Evolutionary conservation across 2,113 vertebrate species (phyloP).

Genomic region (Pomatorhinus ruficollis): DNA sequence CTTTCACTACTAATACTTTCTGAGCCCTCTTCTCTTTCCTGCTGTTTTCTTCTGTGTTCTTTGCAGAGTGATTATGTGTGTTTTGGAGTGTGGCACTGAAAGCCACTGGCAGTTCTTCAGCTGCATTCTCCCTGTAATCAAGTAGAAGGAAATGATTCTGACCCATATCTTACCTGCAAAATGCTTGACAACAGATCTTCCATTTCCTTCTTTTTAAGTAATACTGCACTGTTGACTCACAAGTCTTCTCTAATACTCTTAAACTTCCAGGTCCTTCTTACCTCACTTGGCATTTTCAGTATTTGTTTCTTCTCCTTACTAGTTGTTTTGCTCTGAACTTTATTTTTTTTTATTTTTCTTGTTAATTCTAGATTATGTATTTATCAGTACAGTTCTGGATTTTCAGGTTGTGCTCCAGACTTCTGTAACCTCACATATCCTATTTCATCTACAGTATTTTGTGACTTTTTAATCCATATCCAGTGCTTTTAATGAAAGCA

Average conservation of each 20-base stretch:
- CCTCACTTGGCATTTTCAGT: not conserved
- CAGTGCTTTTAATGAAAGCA: not conserved
- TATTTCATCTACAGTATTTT: not conserved
- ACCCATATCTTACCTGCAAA: not conserved
- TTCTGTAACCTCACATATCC: not conserved
- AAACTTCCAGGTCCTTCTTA: not conserved
- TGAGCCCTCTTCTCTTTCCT: not conserved
- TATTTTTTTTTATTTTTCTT: not conserved
- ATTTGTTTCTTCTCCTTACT: not conserved
- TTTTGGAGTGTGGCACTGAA: not conserved
- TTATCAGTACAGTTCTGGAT: not conserved
- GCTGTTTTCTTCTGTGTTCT: not conserved
- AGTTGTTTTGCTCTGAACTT: not conserved
- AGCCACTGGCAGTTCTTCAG: not conserved
- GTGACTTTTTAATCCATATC: not conserved
- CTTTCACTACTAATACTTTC: not conserved
- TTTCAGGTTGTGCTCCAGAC: not conserved
- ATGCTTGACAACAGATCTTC: not conserved
- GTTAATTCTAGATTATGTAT: not conserved
- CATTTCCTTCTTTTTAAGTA: not conserved
- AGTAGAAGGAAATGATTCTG: not conserved
- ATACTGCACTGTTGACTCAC: not conserved
- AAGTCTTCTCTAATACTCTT: not conserved
- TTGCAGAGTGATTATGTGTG: not conserved
- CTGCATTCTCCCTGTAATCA: not conserved